These are phyloP conservation scores for Lophura nycthemera DNA, from an alignment of 2,113 vertebrate genomes.

Conservation along the genomic window DNA sequence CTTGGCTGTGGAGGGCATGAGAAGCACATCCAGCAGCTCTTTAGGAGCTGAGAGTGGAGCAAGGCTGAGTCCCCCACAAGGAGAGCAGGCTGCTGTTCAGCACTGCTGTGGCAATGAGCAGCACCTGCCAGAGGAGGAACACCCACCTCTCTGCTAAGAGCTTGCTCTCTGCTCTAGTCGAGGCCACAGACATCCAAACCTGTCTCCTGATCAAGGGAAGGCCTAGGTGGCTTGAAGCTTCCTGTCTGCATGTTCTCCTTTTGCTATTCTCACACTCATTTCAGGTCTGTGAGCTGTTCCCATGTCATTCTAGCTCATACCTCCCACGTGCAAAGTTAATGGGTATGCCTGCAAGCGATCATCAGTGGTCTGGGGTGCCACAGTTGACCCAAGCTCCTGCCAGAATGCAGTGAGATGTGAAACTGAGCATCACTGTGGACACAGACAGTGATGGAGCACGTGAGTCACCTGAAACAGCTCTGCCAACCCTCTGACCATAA, in stretches of 20 bases:
- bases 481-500: not conserved
- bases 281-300: accelerated
- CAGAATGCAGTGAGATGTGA: not conserved
- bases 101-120: accelerated
- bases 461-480: not conserved
- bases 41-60: not conserved
- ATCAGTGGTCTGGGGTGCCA: accelerated
- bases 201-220: not conserved
- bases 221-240: not conserved
- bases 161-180: not conserved
- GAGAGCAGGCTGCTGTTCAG: not conserved
- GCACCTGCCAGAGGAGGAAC: not conserved
- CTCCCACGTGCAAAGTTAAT: accelerated
- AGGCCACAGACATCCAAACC: not conserved
- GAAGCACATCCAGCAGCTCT: not conserved
- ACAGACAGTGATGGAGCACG: not conserved
- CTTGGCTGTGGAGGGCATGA: not conserved
- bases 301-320: accelerated
- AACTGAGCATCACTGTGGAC: not conserved
- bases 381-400: accelerated
- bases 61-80: not conserved
- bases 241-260: not conserved
- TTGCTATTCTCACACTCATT: accelerated
- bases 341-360: accelerated
- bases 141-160: not conserved